A percentile compares a stretch with the other conserved stretches of the same genome.
Evolutionary conservation across 2,888 invertebrate genomes (phyloP).

Genomic region (Nysson spinosus): DNA sequence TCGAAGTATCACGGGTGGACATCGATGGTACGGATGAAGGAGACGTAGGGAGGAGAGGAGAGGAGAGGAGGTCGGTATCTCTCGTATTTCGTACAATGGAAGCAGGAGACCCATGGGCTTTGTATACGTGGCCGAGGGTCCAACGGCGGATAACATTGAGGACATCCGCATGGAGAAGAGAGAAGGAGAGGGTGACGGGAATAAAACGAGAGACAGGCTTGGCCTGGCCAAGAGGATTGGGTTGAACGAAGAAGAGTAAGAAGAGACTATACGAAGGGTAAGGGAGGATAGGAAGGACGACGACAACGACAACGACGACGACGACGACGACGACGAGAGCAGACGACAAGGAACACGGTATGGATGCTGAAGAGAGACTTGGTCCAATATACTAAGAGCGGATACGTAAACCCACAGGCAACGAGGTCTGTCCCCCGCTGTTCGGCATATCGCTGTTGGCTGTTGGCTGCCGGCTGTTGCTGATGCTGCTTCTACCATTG

Average conservation of each 20-base stretch:
- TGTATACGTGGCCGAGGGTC: constrained; percentile 62
- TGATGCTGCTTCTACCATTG: constrained; percentile 34
- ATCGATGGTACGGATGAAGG: constrained; percentile 6
- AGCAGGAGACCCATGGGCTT: constrained; percentile 61
- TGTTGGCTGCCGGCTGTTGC: constrained; percentile 46
- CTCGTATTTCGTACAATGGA: constrained; percentile 69
- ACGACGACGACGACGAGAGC: constrained; percentile 24
- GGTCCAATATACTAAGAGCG: constrained; percentile 75
- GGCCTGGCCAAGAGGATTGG: constrained; percentile 56
- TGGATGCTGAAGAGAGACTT: constrained; percentile 42
- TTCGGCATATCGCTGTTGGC: constrained; percentile 57
- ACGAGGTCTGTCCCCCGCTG: constrained; percentile 60
- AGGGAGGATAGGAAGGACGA: constrained; percentile 22
- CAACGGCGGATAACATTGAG: constrained; percentile 22
- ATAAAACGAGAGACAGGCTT: constrained; percentile 1
- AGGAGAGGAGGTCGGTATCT: constrained; percentile 46
- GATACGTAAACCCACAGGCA: constrained; percentile 70
- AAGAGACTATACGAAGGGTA: constrained; percentile 22
- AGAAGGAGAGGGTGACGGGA: constrained; percentile 15
- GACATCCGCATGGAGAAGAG: constrained; percentile 20
- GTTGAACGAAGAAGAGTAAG: constrained; percentile 50
- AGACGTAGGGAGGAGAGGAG: constrained; percentile 10
- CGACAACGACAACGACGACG: constrained; percentile 24
- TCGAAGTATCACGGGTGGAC: constrained; percentile 26
- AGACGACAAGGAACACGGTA: constrained; percentile 35